Evolutionary conservation across 2,888 invertebrate species (phyloP).

Genomic region (Drosophila siamana): DNA sequence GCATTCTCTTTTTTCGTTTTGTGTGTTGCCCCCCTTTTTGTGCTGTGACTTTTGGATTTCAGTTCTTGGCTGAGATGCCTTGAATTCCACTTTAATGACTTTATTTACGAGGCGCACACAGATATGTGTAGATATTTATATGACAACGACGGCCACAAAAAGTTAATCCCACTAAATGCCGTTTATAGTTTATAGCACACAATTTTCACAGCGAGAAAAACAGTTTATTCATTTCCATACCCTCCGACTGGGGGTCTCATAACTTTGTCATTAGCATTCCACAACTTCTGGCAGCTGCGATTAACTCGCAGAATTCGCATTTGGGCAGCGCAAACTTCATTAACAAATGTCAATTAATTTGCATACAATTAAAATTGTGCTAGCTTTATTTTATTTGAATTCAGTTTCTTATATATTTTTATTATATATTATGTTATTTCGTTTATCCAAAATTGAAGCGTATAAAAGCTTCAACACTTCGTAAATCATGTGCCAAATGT

Average conservation of each 20-base stretch:
- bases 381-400: too few relatives aligned
- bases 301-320: too few relatives aligned
- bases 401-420: too few relatives aligned
- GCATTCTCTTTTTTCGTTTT: slow-evolving; percentile 22
- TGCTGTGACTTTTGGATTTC: slow-evolving; percentile 41
- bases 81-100: slow-evolving; percentile 75
- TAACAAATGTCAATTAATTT: too few relatives aligned
- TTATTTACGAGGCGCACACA: slow-evolving; percentile 75
- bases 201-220: slow-evolving; percentile 23
- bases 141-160: slow-evolving; percentile 74
- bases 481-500: background rate
- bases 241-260: slow-evolving; percentile 13
- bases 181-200: slow-evolving; percentile 79
- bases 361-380: too few relatives aligned
- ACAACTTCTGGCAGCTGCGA: background rate
- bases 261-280: slow-evolving; percentile 13
- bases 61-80: slow-evolving; percentile 47
- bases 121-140: slow-evolving; percentile 71
- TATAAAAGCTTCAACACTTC: background rate
- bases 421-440: too few relatives aligned
- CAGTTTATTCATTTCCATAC: slow-evolving; percentile 23
- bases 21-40: background rate
- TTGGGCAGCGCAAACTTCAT: too few relatives aligned
- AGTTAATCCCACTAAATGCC: slow-evolving; percentile 81
- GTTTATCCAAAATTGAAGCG: too few relatives aligned